These are phyloP conservation scores for Xestia rhomboidea DNA, from an alignment of 2,888 invertebrate genomes.

Conservation along the genomic window DNA sequence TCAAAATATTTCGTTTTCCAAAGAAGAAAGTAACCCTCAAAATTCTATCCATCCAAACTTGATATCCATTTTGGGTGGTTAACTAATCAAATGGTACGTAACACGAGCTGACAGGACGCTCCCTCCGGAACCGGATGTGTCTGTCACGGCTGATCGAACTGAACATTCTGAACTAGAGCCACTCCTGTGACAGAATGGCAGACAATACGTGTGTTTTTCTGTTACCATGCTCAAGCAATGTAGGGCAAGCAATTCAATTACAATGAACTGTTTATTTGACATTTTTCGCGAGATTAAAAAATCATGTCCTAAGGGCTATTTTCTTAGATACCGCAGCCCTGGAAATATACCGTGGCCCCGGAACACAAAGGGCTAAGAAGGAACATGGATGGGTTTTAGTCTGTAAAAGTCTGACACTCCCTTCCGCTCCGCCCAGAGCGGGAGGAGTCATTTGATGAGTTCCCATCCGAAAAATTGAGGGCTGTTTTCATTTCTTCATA, in stretches of 20 bases:
- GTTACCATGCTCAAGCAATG: neutral
- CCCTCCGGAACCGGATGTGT: slow-evolving; percentile 63
- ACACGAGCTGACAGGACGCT: slow-evolving; percentile 53
- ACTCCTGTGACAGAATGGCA: slow-evolving; percentile 1
- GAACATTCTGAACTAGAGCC: slow-evolving; percentile 11
- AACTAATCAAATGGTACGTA: slow-evolving; percentile 46
- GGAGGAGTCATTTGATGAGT: too few species aligned
- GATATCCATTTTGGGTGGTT: slow-evolving; percentile 13
- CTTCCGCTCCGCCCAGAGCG: too few species aligned
- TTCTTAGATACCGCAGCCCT: too few species aligned
- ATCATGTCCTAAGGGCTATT: too few species aligned
- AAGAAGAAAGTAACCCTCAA: neutral
- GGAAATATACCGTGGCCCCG: too few species aligned
- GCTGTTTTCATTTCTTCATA: too few species aligned
- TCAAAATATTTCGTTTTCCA: neutral
- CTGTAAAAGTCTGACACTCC: too few species aligned
- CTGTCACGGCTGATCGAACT: slow-evolving; percentile 55
- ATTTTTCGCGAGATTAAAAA: neutral
- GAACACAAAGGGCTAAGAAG: too few species aligned
- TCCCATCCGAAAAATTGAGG: too few species aligned
- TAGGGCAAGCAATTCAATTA: neutral
- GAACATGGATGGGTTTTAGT: too few species aligned
- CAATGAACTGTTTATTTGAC: neutral
- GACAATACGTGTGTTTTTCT: slow-evolving; percentile 23
- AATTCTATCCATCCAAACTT: neutral